Base-by-base conservation (phyloP, 2,113 vertebrate species). In the Accipiter virgatus region DNA sequence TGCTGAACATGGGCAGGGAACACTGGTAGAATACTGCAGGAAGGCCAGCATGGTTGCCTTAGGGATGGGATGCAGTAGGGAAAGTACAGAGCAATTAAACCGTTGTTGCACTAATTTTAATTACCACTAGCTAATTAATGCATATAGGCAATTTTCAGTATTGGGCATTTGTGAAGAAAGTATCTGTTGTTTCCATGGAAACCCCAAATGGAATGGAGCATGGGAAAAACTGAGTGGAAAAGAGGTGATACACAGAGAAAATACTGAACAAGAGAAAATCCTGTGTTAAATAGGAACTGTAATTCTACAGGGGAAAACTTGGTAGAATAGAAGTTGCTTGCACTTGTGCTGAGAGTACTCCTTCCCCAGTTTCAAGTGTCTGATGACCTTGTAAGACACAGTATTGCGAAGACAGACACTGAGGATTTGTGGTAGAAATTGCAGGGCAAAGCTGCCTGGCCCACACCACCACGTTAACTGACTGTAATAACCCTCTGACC, bases 91-190 rank as follows among this genome's bases (percentile, higher is more conserved):
- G 31, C 55, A 83, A 61, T 45, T n/a, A 40, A 73, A 86, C 88
- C 85, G 94, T 94, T 89, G 94, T 79, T 53, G 91, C 67, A 95
- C 86, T 38, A 29, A 48, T 72, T 89, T 97, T 96, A 97, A 96
- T 98, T 97, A 96, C 40, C 96, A 88, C 89, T 59, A 81, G 88
- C 88, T 96, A 91, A 97, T 95, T 95, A 97, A 95, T 96, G 91
- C 88, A 94, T 94, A 82, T 88, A 93, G 73, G 40, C 79, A 93
- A 59, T 88, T 96, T 97, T 91, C 93, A 40, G 10, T 45, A 52
- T 27, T 92, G 87, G 56, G 58, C 70, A 96, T 93, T 92, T 95
- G 88, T 90, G 80, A 75, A 83, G 88, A 65, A 93, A 68, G 63
- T 94, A 55, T 79, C 48, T 90, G 34, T 83, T 52, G 94, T 96